Conservation (phyloP, 2,113 vertebrate genomes). For the Hemicordylus capensis region DNA sequence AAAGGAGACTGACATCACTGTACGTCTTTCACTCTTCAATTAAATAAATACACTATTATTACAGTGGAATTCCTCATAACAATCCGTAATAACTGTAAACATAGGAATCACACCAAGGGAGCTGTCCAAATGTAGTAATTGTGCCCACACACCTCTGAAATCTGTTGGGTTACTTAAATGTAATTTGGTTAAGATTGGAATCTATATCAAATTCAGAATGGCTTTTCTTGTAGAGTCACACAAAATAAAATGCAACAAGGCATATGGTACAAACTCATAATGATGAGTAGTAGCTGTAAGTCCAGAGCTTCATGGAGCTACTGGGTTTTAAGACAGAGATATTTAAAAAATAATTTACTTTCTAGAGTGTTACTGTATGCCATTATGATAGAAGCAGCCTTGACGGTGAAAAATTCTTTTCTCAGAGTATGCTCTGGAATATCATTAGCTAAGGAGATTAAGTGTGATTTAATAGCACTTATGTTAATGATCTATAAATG, state of each 20-base stretch:
- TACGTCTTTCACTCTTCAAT: not conserved
- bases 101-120: not conserved
- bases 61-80: not conserved
- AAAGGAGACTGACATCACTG: not conserved
- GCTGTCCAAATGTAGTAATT: not conserved
- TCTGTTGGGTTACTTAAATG: not conserved
- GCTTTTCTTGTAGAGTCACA: rapidly evolving
- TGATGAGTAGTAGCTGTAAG: not conserved
- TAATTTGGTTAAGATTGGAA: not conserved
- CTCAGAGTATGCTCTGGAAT: slow-evolving; percentile 19
- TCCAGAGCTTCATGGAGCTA: not conserved
- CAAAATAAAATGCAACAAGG: not conserved
- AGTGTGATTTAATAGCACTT: slow-evolving; percentile 16
- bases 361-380: not conserved
- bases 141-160: not conserved
- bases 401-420: slow-evolving; percentile 15
- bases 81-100: not conserved
- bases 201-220: not conserved
- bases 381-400: slow-evolving; percentile 11
- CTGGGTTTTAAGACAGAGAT: slow-evolving; percentile 5
- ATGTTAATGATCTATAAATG: slow-evolving; percentile 21
- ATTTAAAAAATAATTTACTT: slow-evolving; percentile 28
- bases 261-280: not conserved
- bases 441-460: slow-evolving; percentile 26
- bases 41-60: not conserved